Evolutionary conservation across 2,888 invertebrate genomes (phyloP), one percentile per base, ranked within the genome.

Genomic region (Amphimallon solstitiale): DNA sequence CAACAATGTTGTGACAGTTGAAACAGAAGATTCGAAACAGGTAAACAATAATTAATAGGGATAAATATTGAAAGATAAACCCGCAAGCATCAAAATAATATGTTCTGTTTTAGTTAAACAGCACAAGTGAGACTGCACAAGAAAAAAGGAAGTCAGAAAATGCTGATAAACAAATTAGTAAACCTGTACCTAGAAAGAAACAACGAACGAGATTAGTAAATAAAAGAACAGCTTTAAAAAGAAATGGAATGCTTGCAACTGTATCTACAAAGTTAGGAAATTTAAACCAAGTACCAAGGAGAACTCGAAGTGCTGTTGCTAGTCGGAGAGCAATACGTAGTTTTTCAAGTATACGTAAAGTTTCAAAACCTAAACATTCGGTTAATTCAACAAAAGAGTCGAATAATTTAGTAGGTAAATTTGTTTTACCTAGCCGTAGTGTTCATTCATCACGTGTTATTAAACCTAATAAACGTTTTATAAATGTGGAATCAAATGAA

Each of bases 371-470:
- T 14, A 70, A 67, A 40, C 66, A 69, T 48, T 51, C 68, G 21
- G 60, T 64, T 49, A 43, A 65, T 65, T 37, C 66, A 38, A 35
- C 49, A 14, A 69, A 69, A 43, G 73, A 72, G 63, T 69, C 71
- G 61, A 77, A 76, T 52, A 79, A 81, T 66, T 77, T 82, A 49
- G 83, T 83, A 34, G 84, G 87, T 56, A 90, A 89, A 79, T 93
- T 93, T 84, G 88, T 92, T 34, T 82, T 94, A 68, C 94, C 94
- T 14, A 87, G 90, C 49, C 87, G 92, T 74, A 94, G 94, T 84
- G 91, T 88, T 12, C 91, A 94, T 80, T 94, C 94, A 43, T 93
- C 93, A 3, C 86, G 95, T 71, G 92, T 93, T 45, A 94, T 94
- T 61, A 95, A 93, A 80, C 94, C 95, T 40, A 94, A 93, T 77